Conservation (phyloP, 2,113 vertebrate species). For the Bettongia penicillata region DNA sequence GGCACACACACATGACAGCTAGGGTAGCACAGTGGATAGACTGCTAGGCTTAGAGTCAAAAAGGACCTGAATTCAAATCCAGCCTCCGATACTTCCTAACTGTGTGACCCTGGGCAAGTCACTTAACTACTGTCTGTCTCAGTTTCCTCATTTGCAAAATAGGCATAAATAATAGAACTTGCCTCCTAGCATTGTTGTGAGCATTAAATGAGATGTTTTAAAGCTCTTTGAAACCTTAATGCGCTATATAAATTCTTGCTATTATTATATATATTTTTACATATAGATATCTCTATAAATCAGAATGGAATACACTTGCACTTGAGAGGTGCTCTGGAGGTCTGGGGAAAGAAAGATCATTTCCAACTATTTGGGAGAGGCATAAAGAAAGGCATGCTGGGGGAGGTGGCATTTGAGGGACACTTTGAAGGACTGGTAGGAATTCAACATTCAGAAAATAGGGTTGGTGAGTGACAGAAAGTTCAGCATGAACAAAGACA, state of each 20-base stretch:
- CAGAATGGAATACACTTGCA: background rate
- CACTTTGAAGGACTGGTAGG: background rate
- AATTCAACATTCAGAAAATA: background rate
- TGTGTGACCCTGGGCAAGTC: background rate
- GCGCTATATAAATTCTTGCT: background rate
- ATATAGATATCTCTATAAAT: background rate
- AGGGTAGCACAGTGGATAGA: background rate
- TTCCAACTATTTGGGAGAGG: background rate
- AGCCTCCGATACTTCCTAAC: background rate
- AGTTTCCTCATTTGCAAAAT: background rate
- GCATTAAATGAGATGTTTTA: background rate
- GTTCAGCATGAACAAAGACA: background rate
- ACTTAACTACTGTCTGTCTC: background rate
- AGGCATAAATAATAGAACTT: background rate
- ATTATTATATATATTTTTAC: background rate
- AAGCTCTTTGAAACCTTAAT: background rate
- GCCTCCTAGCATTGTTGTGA: background rate
- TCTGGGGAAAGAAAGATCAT: background rate
- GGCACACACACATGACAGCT: background rate
- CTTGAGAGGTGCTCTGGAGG: background rate
- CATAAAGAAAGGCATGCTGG: background rate
- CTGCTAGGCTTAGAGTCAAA: background rate
- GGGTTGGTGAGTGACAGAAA: background rate
- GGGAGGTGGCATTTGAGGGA: background rate
- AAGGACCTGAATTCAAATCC: background rate